Evolutionary conservation across 23 tunicate species (phyloP), one percentile per base, ranked within the genome.

Genomic region (Styela clava): DNA sequence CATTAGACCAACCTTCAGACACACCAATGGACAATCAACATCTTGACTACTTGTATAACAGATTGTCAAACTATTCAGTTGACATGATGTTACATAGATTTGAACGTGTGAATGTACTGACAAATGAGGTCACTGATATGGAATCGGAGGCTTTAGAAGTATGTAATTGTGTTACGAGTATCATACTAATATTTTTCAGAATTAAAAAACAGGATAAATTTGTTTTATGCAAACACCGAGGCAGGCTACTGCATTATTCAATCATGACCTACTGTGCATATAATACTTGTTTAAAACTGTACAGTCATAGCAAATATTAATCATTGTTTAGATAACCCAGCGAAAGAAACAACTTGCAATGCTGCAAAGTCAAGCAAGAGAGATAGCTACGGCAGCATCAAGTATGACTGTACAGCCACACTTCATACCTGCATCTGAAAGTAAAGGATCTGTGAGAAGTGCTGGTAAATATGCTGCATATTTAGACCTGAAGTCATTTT

Each of bases 51-150:
- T 64, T 93, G 3, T 93, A 84, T 74, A 82, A 81, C 31, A 52
- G 98, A 63, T 78, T 93, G 37, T 85, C 89, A 69, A 56, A 87
- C 12, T 93, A 93, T 74, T 93, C 98, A n/a, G 98, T 93, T 52
- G 98, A 93, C 69, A 87, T 93, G 98, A 84, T 93, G 93, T 30
- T 93, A 35, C 84, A 72, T 63, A 64, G 85, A 1, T 65, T 93
- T 31, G 93, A 93, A 23, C 64, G 98, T 25, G 91, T 93, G 30
- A 84, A 84, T 33, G 86, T 85, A 73, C 84, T 93, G 24, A 69
- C 79, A 70, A 83, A 84, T 69, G 98, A 93, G 1, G 89, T 93
- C 1, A 69, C 78, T 21, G 36, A 16, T 9, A 83, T 93, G 51
- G 98, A 93, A 71, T 67, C 84, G 0, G 72, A 84, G 24, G 67